Conservation (phyloP, 2,113 vertebrate species). For the Thunnus maccoyii region DNA sequence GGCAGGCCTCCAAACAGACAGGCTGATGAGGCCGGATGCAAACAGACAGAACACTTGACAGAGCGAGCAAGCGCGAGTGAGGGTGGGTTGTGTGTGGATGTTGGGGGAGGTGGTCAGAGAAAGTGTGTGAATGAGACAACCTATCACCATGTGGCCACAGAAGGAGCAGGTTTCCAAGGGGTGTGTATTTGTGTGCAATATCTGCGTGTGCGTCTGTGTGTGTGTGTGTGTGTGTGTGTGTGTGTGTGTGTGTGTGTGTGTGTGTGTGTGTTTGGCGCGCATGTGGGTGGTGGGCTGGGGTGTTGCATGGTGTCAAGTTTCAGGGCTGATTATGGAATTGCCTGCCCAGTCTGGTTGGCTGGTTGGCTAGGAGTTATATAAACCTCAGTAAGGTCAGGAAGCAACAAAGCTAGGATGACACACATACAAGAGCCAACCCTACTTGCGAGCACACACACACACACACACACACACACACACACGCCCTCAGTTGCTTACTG, state of each 20-base stretch:
- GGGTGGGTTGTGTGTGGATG: background rate
- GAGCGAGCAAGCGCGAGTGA: constrained; percentile 24
- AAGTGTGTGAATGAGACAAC: constrained; percentile 65
- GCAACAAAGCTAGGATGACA: constrained; percentile 69
- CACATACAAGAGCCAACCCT: background rate
- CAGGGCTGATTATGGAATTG: constrained; percentile 75
- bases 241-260: constrained; percentile 19
- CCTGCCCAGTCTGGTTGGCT: constrained; percentile 58
- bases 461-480: background rate
- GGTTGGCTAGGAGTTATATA: constrained; percentile 71
- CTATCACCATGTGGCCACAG: constrained; percentile 68
- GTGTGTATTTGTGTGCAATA: constrained; percentile 26
- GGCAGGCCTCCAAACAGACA: constrained; percentile 74
- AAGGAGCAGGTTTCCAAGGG: constrained; percentile 62
- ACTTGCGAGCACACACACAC: background rate
- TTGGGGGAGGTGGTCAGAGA: constrained; percentile 61
- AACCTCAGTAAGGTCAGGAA: constrained; percentile 77
- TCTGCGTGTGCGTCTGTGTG: constrained; percentile 13
- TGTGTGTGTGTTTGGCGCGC: constrained; percentile 10
- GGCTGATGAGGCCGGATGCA: constrained; percentile 65
- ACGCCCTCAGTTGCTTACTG: constrained; percentile 9
- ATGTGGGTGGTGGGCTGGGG: constrained; percentile 29
- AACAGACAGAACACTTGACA: constrained; percentile 58
- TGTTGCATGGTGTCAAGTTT: constrained; percentile 79
- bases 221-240: constrained; percentile 18